Base-by-base conservation (phyloP, 2,113 vertebrate species). In the Tursiops truncatus region DNA sequence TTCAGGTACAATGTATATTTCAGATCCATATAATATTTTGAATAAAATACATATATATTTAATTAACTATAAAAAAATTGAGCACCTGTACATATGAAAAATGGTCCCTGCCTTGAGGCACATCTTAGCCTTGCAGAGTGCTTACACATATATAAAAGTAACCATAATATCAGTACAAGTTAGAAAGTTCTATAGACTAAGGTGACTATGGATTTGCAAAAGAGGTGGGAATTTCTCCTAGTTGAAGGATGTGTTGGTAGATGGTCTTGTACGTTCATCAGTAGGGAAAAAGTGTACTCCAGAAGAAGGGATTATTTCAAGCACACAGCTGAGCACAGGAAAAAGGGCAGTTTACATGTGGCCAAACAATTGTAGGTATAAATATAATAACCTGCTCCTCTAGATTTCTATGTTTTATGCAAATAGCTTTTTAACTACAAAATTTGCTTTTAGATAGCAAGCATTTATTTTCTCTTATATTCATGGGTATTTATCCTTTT, bases 31-130 rank as follows among this genome's bases (percentile, higher is more conserved):
- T 62, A 81, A 68, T 68, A 89, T 33, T 96, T 92, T 90, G 31
- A 36, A 71, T 85, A 81, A 63, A 81, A 89, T 83, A 65, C 74
- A n/a, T 93, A 6, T 76, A 31, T 10, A 87, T 70, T 68, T 92
- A 86, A 90, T 76, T 84, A 96, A 62, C 80, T 92, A 58, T 95
- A 88, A 80, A 95, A 21, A 47, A 88, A 70, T 9, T 21, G n/a
- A 92, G n/a, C 1, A 70, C 28, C 9, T 93, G 56, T 95, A 11
- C 10, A 62, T 83, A 33, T 92, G 6, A 38, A 96, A 76, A 58
- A 47, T n/a, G 53, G 60, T 53, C 63, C 14, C 33, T 91, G 56
- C 41, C 79, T 85, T 93, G 89, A 67, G 89, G 36, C 73, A 90
- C 12, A 87, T 8, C 65, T 50, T 79, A 77, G n/a, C 76, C 44